Conservation (phyloP, 2,113 vertebrate species). For the Piprites chloris region DNA sequence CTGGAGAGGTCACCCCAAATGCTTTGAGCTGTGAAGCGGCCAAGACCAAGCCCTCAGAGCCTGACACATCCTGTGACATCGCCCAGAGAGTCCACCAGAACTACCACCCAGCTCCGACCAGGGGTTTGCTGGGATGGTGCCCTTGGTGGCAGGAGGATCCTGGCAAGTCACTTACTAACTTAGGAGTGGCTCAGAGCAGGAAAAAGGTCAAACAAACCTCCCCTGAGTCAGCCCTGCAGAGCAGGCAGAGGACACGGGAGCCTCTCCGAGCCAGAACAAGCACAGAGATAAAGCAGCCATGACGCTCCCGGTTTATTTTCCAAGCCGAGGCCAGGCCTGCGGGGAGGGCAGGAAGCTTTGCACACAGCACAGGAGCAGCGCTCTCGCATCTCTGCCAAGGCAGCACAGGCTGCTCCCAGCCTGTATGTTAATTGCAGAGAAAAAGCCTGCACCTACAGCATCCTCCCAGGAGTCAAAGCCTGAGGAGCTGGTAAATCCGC, state of each 20-base stretch:
- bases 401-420: neutral
- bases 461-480: neutral
- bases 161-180: fast-evolving
- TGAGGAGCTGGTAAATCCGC: neutral
- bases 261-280: neutral
- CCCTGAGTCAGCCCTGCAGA: fast-evolving
- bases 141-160: neutral
- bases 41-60: neutral
- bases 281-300: neutral
- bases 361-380: neutral
- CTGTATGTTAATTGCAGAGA: neutral
- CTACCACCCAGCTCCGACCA: neutral
- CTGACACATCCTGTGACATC: neutral
- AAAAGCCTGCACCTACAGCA: neutral
- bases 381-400: neutral
- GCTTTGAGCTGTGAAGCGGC: fast-evolving
- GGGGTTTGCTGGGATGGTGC: neutral
- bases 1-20: neutral
- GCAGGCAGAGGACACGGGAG: neutral
- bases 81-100: neutral
- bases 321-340: neutral
- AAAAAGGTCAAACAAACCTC: neutral
- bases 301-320: neutral
- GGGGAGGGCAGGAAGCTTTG: neutral
- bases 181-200: neutral